phyloP scores from a whole-genome alignment of 1,140 invertebrate genomes.

The Polyergus mexicanus region DNA sequence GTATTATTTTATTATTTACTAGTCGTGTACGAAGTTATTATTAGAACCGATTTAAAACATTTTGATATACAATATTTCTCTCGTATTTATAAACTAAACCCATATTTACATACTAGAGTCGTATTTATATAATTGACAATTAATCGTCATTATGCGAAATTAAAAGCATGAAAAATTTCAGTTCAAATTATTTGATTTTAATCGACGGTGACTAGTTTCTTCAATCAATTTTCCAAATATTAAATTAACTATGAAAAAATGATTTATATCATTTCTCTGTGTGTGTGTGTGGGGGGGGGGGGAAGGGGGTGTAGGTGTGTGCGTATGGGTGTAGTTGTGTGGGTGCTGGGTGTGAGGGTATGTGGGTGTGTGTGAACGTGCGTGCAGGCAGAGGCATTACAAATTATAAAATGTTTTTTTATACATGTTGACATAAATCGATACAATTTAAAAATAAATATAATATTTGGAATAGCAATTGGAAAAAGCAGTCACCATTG shows the following conservation, averaged over 20 bases:
- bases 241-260: neutral
- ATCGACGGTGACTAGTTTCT: neutral
- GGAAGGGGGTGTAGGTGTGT: no score
- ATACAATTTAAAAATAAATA: no score
- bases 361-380: no score
- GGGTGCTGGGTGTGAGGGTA: no score
- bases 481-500: no score
- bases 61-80: no score
- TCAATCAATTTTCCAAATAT: conserved; percentile 4
- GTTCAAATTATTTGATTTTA: neutral
- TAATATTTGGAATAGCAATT: no score
- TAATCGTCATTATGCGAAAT: neutral
- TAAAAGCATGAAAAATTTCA: neutral
- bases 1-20: neutral
- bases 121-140: neutral
- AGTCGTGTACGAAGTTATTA: neutral
- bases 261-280: neutral
- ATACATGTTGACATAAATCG: no score
- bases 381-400: no score
- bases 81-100: neutral
- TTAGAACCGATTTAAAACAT: conserved; percentile 20
- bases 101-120: neutral
- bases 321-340: no score
- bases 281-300: no score
- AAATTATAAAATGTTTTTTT: no score